Percentiles rank a stretch among this genome's conserved stretches.
Evolutionary conservation across 2,888 invertebrate species (phyloP).

Genomic region (Alloplasta piceator): DNA sequence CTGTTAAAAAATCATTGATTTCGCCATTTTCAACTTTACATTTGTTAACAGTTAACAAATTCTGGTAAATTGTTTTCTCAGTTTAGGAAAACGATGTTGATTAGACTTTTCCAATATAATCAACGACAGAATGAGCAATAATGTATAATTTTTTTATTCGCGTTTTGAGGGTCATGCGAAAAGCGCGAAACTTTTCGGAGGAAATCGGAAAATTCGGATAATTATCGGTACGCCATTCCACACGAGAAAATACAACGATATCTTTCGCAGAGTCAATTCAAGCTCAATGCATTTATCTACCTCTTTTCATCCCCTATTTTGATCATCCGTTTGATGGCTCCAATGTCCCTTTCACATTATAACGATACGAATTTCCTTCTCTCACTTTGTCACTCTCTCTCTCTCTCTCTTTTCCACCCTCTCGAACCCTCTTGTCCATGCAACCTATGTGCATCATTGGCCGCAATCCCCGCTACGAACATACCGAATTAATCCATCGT

Average conservation of each 20-base stretch:
- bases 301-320: neutral
- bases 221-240: neutral
- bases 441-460: neutral
- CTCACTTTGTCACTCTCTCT: slow-evolving; percentile 16
- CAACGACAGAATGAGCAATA: too few species aligned
- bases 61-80: too few species aligned
- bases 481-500: slow-evolving; percentile 57
- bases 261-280: slow-evolving; percentile 1
- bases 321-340: neutral
- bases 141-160: too few species aligned
- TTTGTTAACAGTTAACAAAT: too few species aligned
- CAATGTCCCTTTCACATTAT: neutral
- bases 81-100: too few species aligned
- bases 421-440: neutral
- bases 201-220: slow-evolving; percentile 13
- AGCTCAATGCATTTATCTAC: neutral
- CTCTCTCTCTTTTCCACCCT: neutral
- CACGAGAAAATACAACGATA: neutral
- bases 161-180: too few species aligned
- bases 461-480: slow-evolving; percentile 12
- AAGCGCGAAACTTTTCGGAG: neutral
- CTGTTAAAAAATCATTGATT: too few species aligned
- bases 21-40: too few species aligned
- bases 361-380: neutral
- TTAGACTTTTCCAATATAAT: too few species aligned